Conservation (phyloP, 2,888 invertebrate genomes). For the Brachyptera putata region DNA sequence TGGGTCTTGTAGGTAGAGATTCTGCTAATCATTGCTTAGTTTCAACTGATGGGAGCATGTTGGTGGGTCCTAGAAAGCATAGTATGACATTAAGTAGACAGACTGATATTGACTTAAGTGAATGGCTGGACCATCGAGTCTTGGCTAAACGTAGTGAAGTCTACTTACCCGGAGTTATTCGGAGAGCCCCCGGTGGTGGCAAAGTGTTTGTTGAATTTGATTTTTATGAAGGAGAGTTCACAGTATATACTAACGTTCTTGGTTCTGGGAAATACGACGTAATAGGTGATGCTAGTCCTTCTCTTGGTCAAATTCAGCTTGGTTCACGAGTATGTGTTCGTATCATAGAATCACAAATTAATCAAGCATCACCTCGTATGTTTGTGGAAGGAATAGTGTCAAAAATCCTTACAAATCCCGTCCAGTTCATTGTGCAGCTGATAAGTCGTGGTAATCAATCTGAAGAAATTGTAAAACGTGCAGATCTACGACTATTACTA, state of each 20-base stretch:
- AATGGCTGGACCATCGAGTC: conserved; percentile 91
- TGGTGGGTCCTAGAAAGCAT: background rate
- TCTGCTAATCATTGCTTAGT: conserved; percentile 36
- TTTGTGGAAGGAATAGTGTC: conserved; percentile 83
- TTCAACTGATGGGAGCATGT: conserved; percentile 32
- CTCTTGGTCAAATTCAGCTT: conserved; percentile 70
- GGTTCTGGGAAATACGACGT: conserved; percentile 78
- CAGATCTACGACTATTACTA: conserved; percentile 82
- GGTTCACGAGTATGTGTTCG: conserved; percentile 76
- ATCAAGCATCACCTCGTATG: conserved; percentile 46
- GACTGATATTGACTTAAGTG: conserved; percentile 77
- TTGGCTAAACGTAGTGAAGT: conserved; percentile 78
- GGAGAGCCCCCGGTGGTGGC: conserved; percentile 55
- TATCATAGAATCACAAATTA: conserved; percentile 51
- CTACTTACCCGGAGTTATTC: conserved; percentile 86
- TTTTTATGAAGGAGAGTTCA: conserved; percentile 63
- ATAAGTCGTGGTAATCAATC: conserved; percentile 49
- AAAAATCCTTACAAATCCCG: conserved; percentile 61
- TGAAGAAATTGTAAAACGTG: conserved; percentile 73
- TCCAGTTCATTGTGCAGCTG: conserved; percentile 64
- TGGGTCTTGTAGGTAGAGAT: conserved; percentile 19
- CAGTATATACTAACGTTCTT: conserved; percentile 60
- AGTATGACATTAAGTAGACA: conserved; percentile 28
- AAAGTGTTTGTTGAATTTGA: conserved; percentile 81
- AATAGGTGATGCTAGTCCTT: conserved; percentile 90